Percentiles rank a stretch among this genome's conserved stretches.
phyloP scores from a whole-genome alignment of 2,888 invertebrate species.

The Gymnosoma rotundatum region DNA sequence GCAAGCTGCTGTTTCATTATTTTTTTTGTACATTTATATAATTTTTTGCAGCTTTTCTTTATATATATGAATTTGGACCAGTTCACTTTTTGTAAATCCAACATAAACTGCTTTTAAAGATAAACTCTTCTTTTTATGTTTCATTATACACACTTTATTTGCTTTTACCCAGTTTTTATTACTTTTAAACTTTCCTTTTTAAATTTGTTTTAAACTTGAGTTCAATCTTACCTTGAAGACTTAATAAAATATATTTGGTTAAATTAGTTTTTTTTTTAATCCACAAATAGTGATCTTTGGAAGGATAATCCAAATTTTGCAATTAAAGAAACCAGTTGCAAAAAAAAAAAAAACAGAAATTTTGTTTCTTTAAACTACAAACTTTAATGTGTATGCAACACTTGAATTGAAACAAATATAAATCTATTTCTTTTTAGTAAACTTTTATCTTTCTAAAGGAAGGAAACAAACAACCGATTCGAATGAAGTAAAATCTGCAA shows the following conservation, averaged over 20 bases:
- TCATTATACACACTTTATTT: conserved; percentile 31
- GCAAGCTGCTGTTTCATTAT: no score
- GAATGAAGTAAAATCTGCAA: conserved; percentile 79
- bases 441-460: conserved; percentile 7
- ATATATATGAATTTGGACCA: no score
- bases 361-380: neutral
- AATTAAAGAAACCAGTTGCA: conserved; percentile 46
- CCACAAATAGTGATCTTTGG: conserved; percentile 61
- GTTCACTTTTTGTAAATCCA: no score
- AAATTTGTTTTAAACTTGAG: neutral
- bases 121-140: neutral
- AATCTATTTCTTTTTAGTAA: conserved; percentile 20
- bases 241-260: conserved; percentile 62
- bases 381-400: conserved; percentile 14
- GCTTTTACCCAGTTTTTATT: neutral
- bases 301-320: conserved; percentile 64
- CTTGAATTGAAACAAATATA: conserved; percentile 1
- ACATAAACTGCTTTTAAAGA: neutral
- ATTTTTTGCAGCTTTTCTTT: no score
- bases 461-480: conserved; percentile 70
- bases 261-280: conserved; percentile 46
- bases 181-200: neutral
- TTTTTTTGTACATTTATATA: no score
- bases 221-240: conserved; percentile 72
- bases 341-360: conserved; percentile 11